These are phyloP conservation scores for Plectropomus leopardus DNA, from an alignment of 2,113 vertebrate genomes.

Conservation along the genomic window DNA sequence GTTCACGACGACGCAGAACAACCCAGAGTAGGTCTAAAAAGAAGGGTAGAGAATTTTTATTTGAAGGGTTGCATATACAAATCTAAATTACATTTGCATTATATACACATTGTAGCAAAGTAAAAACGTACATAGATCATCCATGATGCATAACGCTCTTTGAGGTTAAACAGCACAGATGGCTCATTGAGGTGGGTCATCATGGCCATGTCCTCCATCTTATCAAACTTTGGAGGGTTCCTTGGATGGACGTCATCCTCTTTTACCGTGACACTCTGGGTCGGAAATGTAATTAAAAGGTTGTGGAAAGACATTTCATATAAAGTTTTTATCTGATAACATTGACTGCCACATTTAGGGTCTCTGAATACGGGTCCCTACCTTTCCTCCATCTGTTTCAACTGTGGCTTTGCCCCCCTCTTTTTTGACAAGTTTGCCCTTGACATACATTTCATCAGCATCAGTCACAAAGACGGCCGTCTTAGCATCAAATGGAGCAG, in stretches of 20 bases:
- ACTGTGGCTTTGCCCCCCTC: slow-evolving; percentile 5
- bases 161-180: slow-evolving; percentile 88
- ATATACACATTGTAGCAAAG: too few species aligned
- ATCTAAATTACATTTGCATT: too few species aligned
- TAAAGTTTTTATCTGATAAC: too few species aligned
- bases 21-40: slow-evolving; percentile 89
- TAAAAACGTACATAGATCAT: slow-evolving; percentile 90
- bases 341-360: neutral
- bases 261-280: slow-evolving; percentile 79
- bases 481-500: slow-evolving; percentile 10
- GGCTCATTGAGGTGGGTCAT: slow-evolving; percentile 87
- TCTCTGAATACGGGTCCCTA: neutral
- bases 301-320: neutral
- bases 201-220: slow-evolving; percentile 88
- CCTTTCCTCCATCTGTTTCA: neutral
- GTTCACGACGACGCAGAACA: slow-evolving; percentile 92
- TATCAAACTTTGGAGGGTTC: slow-evolving; percentile 87
- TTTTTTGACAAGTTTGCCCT: neutral
- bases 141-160: slow-evolving; percentile 93
- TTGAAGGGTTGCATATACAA: too few species aligned
- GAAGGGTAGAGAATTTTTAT: too few species aligned
- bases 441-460: neutral
- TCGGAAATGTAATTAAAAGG: neutral
- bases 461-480: neutral
- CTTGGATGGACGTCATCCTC: slow-evolving; percentile 78